Conservation (phyloP, 2,113 vertebrate genomes). For the Pristiophorus japonicus region DNA sequence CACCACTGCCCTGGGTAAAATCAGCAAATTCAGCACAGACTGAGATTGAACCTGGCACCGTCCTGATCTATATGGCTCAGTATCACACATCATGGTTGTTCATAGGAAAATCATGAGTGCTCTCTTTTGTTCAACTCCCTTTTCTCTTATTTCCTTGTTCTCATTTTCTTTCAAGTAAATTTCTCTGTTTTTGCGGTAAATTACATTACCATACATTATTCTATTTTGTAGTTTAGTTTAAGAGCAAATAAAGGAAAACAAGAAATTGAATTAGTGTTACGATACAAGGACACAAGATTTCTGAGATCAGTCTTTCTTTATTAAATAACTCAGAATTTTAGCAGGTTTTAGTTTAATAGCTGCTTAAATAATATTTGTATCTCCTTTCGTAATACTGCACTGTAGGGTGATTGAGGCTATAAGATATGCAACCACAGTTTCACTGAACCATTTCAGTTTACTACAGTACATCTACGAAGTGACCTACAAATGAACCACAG, state of each 20-base stretch:
- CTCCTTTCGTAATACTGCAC: not conserved
- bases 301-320: not conserved
- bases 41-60: not conserved
- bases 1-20: not conserved
- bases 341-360: not conserved
- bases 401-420: not conserved
- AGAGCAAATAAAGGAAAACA: not conserved
- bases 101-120: not conserved
- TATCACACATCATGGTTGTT: not conserved
- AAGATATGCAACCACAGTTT: not conserved
- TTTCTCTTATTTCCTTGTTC: not conserved
- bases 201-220: not conserved
- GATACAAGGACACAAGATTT: not conserved
- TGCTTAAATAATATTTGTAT: not conserved
- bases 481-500: constrained; percentile 78
- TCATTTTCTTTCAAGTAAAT: not conserved
- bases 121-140: not conserved
- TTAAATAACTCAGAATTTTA: not conserved
- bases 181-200: not conserved
- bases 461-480: constrained; percentile 54
- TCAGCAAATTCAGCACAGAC: not conserved
- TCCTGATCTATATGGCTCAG: not conserved
- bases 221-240: not conserved
- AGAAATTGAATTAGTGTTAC: not conserved
- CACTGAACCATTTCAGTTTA: constrained; percentile 50